Conservation (phyloP, 2,888 invertebrate genomes). For the Athalia rosae region DNA sequence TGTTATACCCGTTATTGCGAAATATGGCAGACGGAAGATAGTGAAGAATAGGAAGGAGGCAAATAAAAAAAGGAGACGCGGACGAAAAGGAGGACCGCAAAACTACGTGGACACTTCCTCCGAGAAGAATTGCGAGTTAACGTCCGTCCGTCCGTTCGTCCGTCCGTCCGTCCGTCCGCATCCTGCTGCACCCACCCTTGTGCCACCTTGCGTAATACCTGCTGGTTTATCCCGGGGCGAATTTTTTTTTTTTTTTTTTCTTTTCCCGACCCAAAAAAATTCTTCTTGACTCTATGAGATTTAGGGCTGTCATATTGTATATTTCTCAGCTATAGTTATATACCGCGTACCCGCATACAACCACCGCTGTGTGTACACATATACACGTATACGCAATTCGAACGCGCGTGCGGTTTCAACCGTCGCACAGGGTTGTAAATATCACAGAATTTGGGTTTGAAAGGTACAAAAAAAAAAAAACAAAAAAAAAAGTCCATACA, state of each 20-base stretch:
- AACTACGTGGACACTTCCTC: too few relatives aligned
- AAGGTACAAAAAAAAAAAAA: not conserved
- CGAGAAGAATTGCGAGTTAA: too few relatives aligned
- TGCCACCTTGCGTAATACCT: not conserved
- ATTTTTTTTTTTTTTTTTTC: not conserved
- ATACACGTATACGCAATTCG: too few relatives aligned
- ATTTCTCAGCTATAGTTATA: constrained; percentile 23
- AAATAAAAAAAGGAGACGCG: too few relatives aligned
- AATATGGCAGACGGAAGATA: too few relatives aligned
- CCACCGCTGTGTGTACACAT: too few relatives aligned
- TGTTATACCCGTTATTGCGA: too few relatives aligned
- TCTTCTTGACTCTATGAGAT: constrained; percentile 32
- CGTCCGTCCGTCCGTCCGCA: not conserved
- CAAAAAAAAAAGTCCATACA: constrained; percentile 11
- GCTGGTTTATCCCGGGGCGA: not conserved
- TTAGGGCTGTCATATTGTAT: constrained; percentile 48
- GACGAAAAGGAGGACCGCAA: too few relatives aligned
- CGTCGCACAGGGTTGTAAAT: constrained; percentile 38
- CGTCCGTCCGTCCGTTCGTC: too few relatives aligned
- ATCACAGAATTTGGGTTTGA: constrained; percentile 28
- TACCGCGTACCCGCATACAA: too few relatives aligned
- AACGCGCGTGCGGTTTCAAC: not conserved
- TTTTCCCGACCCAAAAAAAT: constrained; percentile 23
- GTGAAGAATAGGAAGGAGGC: too few relatives aligned
- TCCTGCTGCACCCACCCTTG: not conserved